phyloP scores from a whole-genome alignment of 2,113 vertebrate genomes.

The Hemiscyllium ocellatum region DNA sequence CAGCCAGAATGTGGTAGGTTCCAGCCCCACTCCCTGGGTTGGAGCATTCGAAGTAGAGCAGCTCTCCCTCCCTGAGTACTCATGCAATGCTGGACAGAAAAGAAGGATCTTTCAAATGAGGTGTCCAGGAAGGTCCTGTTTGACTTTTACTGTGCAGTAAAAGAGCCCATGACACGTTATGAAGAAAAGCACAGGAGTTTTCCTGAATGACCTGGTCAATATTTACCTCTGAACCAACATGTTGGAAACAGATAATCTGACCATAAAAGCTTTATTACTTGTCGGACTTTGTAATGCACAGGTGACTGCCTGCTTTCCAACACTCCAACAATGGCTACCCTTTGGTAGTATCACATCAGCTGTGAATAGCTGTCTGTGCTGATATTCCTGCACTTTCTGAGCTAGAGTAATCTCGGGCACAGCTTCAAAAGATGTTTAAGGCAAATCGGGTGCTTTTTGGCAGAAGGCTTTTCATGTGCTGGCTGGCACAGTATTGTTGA shows the following conservation, averaged over 20 bases:
- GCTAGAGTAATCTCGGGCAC: background rate
- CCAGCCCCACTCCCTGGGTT: background rate
- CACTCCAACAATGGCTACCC: background rate
- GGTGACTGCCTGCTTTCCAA: background rate
- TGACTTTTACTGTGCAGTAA: too few species aligned
- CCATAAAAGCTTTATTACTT: background rate
- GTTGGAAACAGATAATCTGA: background rate
- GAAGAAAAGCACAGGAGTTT: background rate
- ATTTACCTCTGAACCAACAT: background rate
- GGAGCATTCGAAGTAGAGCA: background rate
- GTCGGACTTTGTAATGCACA: background rate
- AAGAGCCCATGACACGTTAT: background rate
- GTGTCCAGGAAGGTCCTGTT: background rate
- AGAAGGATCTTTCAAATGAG: background rate
- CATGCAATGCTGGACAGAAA: background rate
- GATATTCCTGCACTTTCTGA: background rate
- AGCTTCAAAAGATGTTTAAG: background rate
- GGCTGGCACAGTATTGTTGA: background rate
- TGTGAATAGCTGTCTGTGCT: background rate
- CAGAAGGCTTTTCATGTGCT: background rate
- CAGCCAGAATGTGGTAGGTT: background rate
- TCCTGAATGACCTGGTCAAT: background rate
- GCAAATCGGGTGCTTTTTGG: background rate
- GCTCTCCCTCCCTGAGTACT: background rate
- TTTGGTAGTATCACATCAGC: background rate